These are phyloP conservation scores for Drosophila sucinea DNA, from an alignment of 1,140 invertebrate genomes.

Conservation along the genomic window DNA sequence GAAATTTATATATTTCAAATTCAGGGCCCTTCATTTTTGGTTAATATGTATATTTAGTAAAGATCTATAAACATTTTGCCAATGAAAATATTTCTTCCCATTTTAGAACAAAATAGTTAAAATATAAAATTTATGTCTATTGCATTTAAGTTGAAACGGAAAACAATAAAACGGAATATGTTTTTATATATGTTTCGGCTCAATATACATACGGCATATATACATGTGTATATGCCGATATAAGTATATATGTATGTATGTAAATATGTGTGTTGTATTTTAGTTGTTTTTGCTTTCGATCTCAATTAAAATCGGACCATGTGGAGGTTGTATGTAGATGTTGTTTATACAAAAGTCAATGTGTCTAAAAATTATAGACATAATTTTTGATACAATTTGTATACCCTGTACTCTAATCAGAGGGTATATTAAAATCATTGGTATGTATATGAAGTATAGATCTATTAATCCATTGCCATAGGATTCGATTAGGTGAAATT, in stretches of 20 bases:
- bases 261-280: not conserved
- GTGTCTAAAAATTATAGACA: conserved; percentile 66
- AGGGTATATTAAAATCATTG: not conserved
- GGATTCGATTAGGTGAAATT: too few relatives aligned
- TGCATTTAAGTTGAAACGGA: conserved; percentile 68
- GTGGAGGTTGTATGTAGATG: conserved; percentile 40
- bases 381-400: conserved; percentile 35
- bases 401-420: conserved; percentile 29
- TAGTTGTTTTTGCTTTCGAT: conserved; percentile 27
- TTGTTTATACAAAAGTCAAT: conserved; percentile 63
- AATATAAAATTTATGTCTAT: conserved; percentile 53
- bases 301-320: conserved; percentile 41
- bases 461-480: too few relatives aligned
- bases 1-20: conserved; percentile 22
- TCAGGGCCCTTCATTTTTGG: not conserved
- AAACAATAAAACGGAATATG: conserved; percentile 68
- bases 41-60: not conserved
- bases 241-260: too few relatives aligned
- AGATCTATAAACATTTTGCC: conserved; percentile 10
- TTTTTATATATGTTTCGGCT: conserved; percentile 38
- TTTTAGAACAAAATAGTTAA: conserved; percentile 48
- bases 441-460: not conserved
- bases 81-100: conserved; percentile 24
- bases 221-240: too few relatives aligned
- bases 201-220: too few relatives aligned